phyloP scores from a whole-genome alignment of 2,888 invertebrate species.

The Diaperis boleti region DNA sequence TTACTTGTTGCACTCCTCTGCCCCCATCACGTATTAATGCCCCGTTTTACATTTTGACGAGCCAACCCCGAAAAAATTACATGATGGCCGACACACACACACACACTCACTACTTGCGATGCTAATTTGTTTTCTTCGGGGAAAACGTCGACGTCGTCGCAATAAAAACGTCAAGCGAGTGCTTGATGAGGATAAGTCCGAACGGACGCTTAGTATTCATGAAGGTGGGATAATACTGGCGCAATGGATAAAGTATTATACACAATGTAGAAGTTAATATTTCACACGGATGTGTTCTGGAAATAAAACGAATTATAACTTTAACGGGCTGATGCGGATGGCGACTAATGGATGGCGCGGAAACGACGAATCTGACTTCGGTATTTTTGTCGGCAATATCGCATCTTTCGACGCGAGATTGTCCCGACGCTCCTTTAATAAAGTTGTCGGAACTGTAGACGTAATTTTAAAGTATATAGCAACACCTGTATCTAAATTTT shows the following conservation, averaged over 20 bases:
- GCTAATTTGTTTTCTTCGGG: constrained; percentile 27
- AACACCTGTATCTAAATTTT: constrained; percentile 46
- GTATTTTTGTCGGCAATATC: too few species aligned
- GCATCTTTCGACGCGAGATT: background rate
- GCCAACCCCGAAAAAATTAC: background rate
- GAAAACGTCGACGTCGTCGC: constrained; percentile 15
- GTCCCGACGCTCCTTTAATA: constrained; percentile 12
- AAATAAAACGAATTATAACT: constrained; percentile 49
- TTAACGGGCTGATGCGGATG: constrained; percentile 43
- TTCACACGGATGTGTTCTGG: constrained; percentile 50
- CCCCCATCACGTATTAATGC: constrained; percentile 21
- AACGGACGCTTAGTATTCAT: constrained; percentile 45
- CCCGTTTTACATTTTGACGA: constrained; percentile 22
- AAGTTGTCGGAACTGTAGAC: constrained; percentile 34
- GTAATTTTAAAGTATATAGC: constrained; percentile 42
- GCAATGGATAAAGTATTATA: constrained; percentile 54
- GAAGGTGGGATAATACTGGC: constrained; percentile 43
- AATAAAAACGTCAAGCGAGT: constrained; percentile 17
- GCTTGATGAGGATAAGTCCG: constrained; percentile 38
- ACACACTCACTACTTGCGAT: constrained; percentile 23
- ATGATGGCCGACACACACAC: constrained; percentile 4
- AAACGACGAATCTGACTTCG: too few species aligned
- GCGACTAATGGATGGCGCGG: constrained; percentile 28
- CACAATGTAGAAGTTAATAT: constrained; percentile 53
- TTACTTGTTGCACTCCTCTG: background rate